Base-by-base conservation (phyloP, 2,113 vertebrate genomes). In the Pelmatolapia mariae region DNA sequence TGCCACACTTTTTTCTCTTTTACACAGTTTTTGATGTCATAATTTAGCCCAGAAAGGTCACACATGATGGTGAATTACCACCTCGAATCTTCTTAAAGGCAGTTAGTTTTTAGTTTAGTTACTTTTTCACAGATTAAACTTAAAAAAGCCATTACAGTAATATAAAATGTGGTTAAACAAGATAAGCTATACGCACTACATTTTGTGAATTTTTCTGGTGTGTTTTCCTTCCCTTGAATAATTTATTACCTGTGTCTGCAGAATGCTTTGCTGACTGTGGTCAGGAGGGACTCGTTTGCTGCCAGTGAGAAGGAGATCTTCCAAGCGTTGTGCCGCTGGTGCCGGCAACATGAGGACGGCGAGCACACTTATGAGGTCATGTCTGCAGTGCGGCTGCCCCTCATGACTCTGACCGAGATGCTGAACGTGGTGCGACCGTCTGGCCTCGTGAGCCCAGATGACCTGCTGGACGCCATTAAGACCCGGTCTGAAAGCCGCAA, bases 381-480 rank as follows among this genome's bases (percentile, higher is more conserved):
- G 98, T 95, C 97, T 26, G 97, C 98, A 1, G 98, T 99, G 45
- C 97, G 98, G 59, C 97, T 99, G 82, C 98, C 98, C 1, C 96
- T 99, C 43, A 99, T 99, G 98, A 99, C 98, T 81, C 97, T 99
- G 86, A 98, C 97, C 3, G 99, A 99, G 84, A 97, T 99, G 90
- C 95, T 99, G 84, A 99, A 99, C 45, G 97, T 99, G 87, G 99
- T 99, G 81, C 96, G 98, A 47, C 98, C 98, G 19, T 98, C 98
- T 0, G 97, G 97, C 52, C 95, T 99, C 5, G 91, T 99, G 92
- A 98, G 97, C 91, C 98, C 99, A 1, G 98, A 99, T 83, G 96
- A 98, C 89, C 98, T 99, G 94, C 95, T 99, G 85, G 99, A 99
- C 89, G 99, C 99, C 92, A 99, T 99, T 91, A 99, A 99, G 97